A percentile compares a stretch with the other conserved stretches of the same genome.
Evolutionary conservation across 2,888 invertebrate species (phyloP).

Genomic region (Agrotis clavis): DNA sequence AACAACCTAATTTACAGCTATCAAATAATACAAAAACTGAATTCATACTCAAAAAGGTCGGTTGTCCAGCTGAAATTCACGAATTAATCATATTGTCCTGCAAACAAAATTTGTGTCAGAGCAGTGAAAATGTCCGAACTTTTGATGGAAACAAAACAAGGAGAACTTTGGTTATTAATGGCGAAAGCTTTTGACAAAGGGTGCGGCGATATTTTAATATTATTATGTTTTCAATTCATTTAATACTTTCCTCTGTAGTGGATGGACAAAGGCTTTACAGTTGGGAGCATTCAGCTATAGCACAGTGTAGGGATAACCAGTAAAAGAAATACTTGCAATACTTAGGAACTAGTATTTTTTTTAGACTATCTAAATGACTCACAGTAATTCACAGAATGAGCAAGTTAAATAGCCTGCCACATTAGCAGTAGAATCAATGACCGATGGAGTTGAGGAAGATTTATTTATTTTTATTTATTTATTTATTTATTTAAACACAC

Average conservation of each 20-base stretch:
- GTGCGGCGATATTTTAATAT: slow-evolving; percentile 40
- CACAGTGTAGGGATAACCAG: neutral
- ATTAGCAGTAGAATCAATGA: neutral
- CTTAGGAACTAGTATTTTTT: no score
- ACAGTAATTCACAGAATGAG: neutral
- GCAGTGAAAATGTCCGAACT: slow-evolving; percentile 30
- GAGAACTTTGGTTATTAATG: slow-evolving; percentile 46
- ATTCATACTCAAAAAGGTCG: slow-evolving; percentile 31
- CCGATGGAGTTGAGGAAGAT: neutral
- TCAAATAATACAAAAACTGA: slow-evolving; percentile 48
- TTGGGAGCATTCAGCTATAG: slow-evolving; percentile 11
- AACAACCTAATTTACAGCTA: slow-evolving; percentile 38
- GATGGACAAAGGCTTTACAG: slow-evolving; percentile 13
- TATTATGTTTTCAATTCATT: slow-evolving; percentile 25
- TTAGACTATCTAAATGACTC: no score
- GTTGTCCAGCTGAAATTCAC: slow-evolving; percentile 22
- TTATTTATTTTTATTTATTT: no score
- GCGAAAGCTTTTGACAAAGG: slow-evolving; percentile 36
- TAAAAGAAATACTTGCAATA: neutral
- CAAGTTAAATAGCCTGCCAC: neutral
- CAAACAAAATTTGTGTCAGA: slow-evolving; percentile 45
- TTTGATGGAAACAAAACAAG: slow-evolving; percentile 40
- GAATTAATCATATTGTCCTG: slow-evolving; percentile 57
- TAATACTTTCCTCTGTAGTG: slow-evolving; percentile 8
- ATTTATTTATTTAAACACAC: no score